Evolutionary conservation across 2,113 vertebrate species (phyloP).

Genomic region (Callocephalon fimbriatum): DNA sequence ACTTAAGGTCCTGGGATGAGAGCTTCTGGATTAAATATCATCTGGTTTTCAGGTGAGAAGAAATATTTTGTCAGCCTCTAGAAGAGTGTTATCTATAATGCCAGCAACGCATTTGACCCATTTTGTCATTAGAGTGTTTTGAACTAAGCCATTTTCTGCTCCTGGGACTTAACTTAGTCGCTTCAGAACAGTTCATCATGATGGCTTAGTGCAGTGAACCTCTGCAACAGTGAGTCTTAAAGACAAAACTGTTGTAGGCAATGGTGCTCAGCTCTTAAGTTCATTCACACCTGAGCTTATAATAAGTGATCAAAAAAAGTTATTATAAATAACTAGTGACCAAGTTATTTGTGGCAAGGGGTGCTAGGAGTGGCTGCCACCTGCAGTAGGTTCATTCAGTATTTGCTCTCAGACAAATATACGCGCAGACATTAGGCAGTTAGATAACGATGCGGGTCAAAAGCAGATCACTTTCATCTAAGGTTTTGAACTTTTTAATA

Average conservation of each 20-base stretch:
- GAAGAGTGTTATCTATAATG: neutral
- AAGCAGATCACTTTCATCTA: accelerated
- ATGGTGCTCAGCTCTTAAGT: neutral
- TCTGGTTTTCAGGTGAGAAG: neutral
- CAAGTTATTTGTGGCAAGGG: neutral
- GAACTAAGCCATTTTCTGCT: neutral
- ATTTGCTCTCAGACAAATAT: neutral
- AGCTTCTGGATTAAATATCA: neutral
- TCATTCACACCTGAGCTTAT: neutral
- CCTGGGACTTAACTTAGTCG: neutral
- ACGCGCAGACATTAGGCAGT: neutral
- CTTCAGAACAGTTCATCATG: neutral
- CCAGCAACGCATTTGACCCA: neutral
- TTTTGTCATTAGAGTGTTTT: neutral
- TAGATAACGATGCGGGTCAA: neutral
- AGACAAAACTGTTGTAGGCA: neutral
- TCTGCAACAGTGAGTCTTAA: neutral
- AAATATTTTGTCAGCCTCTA: neutral
- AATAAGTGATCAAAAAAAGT: too few species aligned
- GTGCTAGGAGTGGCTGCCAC: neutral
- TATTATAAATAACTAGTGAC: too few species aligned
- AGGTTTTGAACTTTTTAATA: neutral
- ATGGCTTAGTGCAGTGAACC: neutral
- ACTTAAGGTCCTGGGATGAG: neutral
- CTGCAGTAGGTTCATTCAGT: neutral